Base-by-base conservation (phyloP, 30 jellyfish, hydroid and myxozoan species). In the Aurelia sp. region DNA sequence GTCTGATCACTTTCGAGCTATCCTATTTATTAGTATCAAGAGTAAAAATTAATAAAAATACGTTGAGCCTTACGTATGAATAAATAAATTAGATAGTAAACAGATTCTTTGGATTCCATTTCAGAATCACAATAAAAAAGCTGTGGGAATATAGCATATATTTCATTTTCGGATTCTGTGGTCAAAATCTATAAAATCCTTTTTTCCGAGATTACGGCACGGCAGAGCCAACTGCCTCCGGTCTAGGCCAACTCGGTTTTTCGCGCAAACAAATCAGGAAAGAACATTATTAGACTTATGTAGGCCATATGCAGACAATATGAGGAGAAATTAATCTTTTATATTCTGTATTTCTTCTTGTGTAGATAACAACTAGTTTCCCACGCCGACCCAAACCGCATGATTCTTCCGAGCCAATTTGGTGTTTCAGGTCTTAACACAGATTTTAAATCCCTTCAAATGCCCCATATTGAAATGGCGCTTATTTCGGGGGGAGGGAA, bases 321-420 rank as follows among this genome's bases (percentile, higher is more conserved):
- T 8, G 89, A 62, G 69, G 47, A 69, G 68, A 63, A 70, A 65
- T 79, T 55, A 79, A 35, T 30, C 89, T 79, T 52, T 63, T 58
- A 74, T 74, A 74, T 53, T 21, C 61, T 5, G 86, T 57, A 52
- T 66, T 74, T 66, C 68, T 72, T 74, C 58, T 41, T 21, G 59
- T 17, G 63, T 51, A 41, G 89, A 79, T 79, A 79, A 79, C 80
- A 63, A 62, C 72, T 10, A 24, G 70, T 79, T 79, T 79, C 89
- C 89, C 89, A 79, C 89, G 89, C 89, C 89, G 72, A 41, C 48
- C 68, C 80, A 40, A 62, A 79, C 89, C 89, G 60, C 89, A 79
- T 53, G 72, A 79, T 79, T 79, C 80, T 62, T 63, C 63, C 72
- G 22, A 63, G 50, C 38, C 73, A 79, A 79, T 79, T 59, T 63